A percentile compares a stretch with the other conserved stretches of the same genome.
Conservation (phyloP, 2,113 vertebrate genomes). For the Sylvietta virens region DNA sequence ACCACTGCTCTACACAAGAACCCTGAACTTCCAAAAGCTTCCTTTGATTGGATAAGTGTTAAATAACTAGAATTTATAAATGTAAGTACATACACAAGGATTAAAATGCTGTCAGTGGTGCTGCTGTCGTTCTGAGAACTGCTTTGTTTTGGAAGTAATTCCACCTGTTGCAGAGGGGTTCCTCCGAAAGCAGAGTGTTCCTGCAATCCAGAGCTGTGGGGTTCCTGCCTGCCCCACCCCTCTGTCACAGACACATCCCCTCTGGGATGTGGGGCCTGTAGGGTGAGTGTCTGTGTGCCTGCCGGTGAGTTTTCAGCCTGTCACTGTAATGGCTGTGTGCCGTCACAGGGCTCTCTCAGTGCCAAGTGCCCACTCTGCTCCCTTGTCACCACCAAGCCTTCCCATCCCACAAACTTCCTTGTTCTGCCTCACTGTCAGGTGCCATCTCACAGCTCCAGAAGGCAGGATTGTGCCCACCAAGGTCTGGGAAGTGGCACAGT, state of each 20-base stretch:
- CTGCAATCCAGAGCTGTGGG: neutral
- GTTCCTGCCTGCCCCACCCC: neutral
- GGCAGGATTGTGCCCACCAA: neutral
- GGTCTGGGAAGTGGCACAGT: neutral
- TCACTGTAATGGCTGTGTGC: neutral
- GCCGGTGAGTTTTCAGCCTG: neutral
- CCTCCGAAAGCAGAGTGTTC: neutral
- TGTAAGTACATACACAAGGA: neutral
- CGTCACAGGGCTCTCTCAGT: neutral
- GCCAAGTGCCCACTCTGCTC: neutral
- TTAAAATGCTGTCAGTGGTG: neutral
- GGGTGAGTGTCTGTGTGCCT: neutral
- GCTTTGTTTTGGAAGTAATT: neutral
- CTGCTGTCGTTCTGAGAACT: neutral
- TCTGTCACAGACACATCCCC: neutral
- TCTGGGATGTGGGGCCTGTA: neutral
- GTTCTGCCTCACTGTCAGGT: neutral
- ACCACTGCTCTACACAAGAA: neutral
- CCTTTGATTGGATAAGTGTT: neutral
- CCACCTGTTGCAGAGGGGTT: neutral
- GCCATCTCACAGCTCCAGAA: neutral
- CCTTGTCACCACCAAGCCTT: neutral
- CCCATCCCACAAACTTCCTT: neutral
- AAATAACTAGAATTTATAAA: neutral
- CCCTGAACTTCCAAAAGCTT: neutral